phyloP scores from a whole-genome alignment of 2,797 vertebrate genomes.

The Malurus splendens region DNA sequence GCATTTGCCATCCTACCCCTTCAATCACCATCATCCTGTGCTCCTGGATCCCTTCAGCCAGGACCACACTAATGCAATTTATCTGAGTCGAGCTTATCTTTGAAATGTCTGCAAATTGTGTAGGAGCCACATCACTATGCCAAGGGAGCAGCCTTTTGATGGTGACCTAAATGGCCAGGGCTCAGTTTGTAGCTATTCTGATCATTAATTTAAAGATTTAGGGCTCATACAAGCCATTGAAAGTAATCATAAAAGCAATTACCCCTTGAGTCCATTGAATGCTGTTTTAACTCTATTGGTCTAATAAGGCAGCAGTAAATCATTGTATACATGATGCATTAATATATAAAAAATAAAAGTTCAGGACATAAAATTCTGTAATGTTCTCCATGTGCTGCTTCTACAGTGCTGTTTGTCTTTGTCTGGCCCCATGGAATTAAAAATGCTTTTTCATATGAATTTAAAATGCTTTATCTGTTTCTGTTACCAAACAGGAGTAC shows the following conservation, averaged over 20 bases:
- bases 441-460: not conserved
- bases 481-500: rapidly evolving
- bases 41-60: not conserved
- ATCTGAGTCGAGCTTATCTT: not conserved
- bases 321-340: not conserved
- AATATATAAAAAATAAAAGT: not conserved
- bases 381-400: not conserved
- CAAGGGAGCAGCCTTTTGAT: not conserved
- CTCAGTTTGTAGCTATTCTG: not conserved
- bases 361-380: not conserved
- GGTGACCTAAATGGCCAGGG: not conserved
- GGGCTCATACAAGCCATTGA: not conserved
- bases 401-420: not conserved
- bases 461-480: not conserved
- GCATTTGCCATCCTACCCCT: not conserved
- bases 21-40: not conserved
- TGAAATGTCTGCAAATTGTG: not conserved
- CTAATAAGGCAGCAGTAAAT: not conserved
- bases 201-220: not conserved
- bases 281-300: not conserved
- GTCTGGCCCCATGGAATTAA: not conserved
- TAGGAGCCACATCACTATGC: not conserved
- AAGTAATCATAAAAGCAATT: not conserved
- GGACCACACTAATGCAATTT: too few relatives aligned
- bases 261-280: not conserved